phyloP scores from a whole-genome alignment of 2,797 vertebrate species.

The Sebastes wilsoni region DNA sequence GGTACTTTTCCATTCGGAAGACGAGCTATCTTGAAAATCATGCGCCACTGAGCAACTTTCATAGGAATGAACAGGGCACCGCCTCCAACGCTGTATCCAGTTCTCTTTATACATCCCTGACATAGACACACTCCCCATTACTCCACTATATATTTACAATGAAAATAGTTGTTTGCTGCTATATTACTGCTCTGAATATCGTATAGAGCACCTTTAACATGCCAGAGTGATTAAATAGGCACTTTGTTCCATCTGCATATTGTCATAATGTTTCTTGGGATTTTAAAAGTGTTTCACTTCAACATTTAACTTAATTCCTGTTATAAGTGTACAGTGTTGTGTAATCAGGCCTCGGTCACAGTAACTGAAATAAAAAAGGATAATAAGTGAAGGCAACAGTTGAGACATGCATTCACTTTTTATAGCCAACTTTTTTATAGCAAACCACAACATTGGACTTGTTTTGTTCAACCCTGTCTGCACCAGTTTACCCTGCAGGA shows the following conservation, averaged over 20 bases:
- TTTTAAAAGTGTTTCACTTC: background rate
- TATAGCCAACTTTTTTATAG: background rate
- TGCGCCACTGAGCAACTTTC: too few species aligned
- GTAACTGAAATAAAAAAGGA: background rate
- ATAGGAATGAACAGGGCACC: too few species aligned
- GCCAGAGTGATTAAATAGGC: background rate
- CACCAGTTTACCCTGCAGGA: conserved; percentile 31
- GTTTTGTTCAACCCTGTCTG: conserved; percentile 21
- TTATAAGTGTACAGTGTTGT: background rate
- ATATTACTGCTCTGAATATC: background rate
- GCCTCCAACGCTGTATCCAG: too few species aligned
- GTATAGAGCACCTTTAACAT: background rate
- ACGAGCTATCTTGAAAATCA: too few species aligned
- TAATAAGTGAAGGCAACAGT: background rate
- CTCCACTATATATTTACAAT: too few species aligned
- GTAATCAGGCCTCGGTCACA: background rate
- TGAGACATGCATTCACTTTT: background rate
- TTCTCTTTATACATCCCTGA: too few species aligned
- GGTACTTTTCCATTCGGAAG: too few species aligned
- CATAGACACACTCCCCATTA: too few species aligned
- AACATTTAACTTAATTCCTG: background rate
- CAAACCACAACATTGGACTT: background rate
- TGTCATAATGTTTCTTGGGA: background rate
- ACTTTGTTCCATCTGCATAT: background rate
- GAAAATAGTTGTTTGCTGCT: background rate